Evolutionary conservation across 2,888 invertebrate species (phyloP), one percentile per base, ranked within the genome.

Genomic region (Caenorhabditis sp.): DNA sequence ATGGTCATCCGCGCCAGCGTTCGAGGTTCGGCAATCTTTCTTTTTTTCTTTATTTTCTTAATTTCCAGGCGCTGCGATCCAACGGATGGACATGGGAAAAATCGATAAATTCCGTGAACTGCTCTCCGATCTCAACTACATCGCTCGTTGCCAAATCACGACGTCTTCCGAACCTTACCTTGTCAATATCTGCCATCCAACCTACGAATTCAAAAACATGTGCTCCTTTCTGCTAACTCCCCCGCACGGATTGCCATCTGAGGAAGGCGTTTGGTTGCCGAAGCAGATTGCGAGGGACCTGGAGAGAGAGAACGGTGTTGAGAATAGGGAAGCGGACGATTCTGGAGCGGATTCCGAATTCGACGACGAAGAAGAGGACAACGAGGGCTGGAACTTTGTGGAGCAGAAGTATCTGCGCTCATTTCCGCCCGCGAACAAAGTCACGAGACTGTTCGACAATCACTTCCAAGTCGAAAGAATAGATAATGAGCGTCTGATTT

Each of bases 101-200:
- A 26, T 62, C 6, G 56, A 58, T 11, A 15, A 32, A 45, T 75
- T 75, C 30, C 37, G 30, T 13, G 22, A 32, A 2, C 6, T 48
- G 6, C 9, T 75, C 4, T 13, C 45, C 15, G 6, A 30, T 17
- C 26, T 62, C 13, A 30, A 52, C 11, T 53, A 58, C 27, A 15
- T 68, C 2, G 43, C 43, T 0, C 52, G 70, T 17, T 62, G 62
- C 27, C 62, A 70, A 37, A 22, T 75, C 0, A 52, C 43, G 0
- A 30, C 68, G 2, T 24, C 27, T 5, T 3, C 41, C 0, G 66
- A 68, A 13, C 74, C 74, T 6, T 63, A 30, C 15, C 17, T 45
- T 15, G 22, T 75, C n/a, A 58, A 48, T 20, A 4, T 75, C 15
- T 62, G 35, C 9, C 75, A 75, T 45, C 75, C 75, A 20, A 62